phyloP scores from a whole-genome alignment of 2,888 invertebrate genomes.

The Apamea sordens region DNA sequence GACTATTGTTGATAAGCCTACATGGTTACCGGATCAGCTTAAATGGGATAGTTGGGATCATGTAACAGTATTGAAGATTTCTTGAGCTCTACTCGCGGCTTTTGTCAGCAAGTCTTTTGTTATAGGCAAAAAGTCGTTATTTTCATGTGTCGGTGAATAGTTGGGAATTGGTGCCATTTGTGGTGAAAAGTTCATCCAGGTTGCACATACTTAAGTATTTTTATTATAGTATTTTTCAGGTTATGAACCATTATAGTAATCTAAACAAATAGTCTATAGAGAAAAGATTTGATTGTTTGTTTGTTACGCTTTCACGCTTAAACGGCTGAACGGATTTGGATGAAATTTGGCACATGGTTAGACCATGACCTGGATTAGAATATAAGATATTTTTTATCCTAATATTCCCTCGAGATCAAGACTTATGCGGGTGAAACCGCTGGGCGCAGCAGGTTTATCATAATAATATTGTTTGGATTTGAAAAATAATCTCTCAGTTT shows the following conservation, averaged over 20 bases:
- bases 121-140: background rate
- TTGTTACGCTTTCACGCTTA: too few species aligned
- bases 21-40: constrained; percentile 24
- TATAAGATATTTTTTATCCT: too few species aligned
- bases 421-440: too few species aligned
- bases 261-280: too few species aligned
- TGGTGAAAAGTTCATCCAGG: background rate
- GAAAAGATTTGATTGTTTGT: too few species aligned
- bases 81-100: background rate
- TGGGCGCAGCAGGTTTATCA: too few species aligned
- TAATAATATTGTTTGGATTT: background rate
- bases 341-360: too few species aligned
- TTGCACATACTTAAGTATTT: background rate
- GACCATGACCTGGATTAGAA: too few species aligned
- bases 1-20: constrained; percentile 46
- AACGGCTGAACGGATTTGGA: too few species aligned
- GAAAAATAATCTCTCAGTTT: background rate
- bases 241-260: background rate
- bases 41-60: constrained; percentile 10
- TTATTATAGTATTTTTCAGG: background rate
- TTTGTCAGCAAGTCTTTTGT: background rate
- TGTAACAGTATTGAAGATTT: background rate
- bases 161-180: background rate
- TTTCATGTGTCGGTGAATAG: background rate
- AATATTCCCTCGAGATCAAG: too few species aligned